Percentiles rank a stretch among this genome's conserved stretches.
phyloP scores from a whole-genome alignment of 2,113 vertebrate genomes.

The Gavialis gangeticus region DNA sequence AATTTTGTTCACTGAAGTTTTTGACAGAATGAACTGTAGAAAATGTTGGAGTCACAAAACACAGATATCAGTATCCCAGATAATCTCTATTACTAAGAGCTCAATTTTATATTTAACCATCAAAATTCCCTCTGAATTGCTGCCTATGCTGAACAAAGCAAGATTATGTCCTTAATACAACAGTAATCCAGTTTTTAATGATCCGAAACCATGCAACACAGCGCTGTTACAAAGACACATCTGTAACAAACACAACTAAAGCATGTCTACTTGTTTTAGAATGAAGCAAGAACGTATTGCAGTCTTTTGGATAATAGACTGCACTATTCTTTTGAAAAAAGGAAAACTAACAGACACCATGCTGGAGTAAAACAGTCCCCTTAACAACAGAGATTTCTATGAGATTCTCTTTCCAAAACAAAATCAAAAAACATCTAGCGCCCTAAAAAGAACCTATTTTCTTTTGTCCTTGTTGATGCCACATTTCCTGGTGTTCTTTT shows the following conservation, averaged over 20 bases:
- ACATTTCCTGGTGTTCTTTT: background rate
- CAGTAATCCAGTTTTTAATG: background rate
- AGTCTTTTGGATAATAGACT: background rate
- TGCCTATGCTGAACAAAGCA: background rate
- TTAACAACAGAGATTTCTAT: background rate
- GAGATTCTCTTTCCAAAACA: background rate
- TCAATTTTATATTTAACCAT: background rate
- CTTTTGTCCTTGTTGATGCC: background rate
- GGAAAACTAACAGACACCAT: background rate
- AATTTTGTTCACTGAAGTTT: slow-evolving; percentile 24
- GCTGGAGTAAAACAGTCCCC: background rate
- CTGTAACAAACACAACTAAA: background rate
- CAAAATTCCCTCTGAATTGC: background rate
- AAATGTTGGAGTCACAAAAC: slow-evolving; percentile 38
- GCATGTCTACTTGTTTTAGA: background rate
- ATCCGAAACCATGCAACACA: slow-evolving; percentile 13
- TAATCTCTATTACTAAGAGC: background rate
- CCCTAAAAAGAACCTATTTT: background rate
- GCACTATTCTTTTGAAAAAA: background rate
- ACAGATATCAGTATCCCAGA: slow-evolving; percentile 40
- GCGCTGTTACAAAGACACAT: slow-evolving; percentile 1
- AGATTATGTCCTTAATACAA: background rate
- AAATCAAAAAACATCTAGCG: background rate
- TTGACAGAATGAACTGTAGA: slow-evolving; percentile 40
- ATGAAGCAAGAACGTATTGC: background rate